Evolutionary conservation across 2,888 invertebrate species (phyloP).

Genomic region (Microdon myrmicae): DNA sequence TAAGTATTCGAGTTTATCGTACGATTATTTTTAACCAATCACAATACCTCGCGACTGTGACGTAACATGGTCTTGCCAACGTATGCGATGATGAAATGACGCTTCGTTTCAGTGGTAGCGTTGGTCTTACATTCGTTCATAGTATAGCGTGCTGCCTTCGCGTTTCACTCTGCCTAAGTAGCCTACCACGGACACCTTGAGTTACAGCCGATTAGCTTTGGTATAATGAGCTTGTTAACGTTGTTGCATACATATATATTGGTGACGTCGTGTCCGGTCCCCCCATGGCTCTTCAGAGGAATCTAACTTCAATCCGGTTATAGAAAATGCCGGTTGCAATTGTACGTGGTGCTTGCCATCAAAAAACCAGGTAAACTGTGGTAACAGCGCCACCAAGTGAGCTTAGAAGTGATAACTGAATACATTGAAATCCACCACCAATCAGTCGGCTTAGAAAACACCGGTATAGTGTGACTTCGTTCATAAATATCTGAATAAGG

Average conservation of each 20-base stretch:
- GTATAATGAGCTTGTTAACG: too few relatives aligned
- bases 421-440: too few relatives aligned
- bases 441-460: conserved; percentile 1
- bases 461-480: not conserved
- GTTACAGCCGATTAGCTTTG: too few relatives aligned
- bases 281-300: not conserved
- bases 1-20: conserved; percentile 61
- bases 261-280: too few relatives aligned
- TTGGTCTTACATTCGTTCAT: too few relatives aligned
- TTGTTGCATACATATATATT: too few relatives aligned
- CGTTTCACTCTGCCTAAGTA: too few relatives aligned
- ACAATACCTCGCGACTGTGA: conserved; percentile 60
- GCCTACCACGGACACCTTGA: too few relatives aligned
- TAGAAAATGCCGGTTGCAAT: conserved; percentile 30
- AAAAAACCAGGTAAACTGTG: not conserved
- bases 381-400: conserved; percentile 13
- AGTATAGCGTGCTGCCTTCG: too few relatives aligned
- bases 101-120: conserved; percentile 1
- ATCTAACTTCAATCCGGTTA: too few relatives aligned
- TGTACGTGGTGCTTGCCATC: too few relatives aligned
- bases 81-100: not conserved
- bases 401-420: conserved; percentile 4
- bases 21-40: conserved; percentile 66
- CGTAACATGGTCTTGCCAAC: conserved; percentile 57
- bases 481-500: too few relatives aligned